These are phyloP conservation scores for Apistogramma diplotaenia DNA, from an alignment of 2,113 vertebrate species.

Conservation along the genomic window DNA sequence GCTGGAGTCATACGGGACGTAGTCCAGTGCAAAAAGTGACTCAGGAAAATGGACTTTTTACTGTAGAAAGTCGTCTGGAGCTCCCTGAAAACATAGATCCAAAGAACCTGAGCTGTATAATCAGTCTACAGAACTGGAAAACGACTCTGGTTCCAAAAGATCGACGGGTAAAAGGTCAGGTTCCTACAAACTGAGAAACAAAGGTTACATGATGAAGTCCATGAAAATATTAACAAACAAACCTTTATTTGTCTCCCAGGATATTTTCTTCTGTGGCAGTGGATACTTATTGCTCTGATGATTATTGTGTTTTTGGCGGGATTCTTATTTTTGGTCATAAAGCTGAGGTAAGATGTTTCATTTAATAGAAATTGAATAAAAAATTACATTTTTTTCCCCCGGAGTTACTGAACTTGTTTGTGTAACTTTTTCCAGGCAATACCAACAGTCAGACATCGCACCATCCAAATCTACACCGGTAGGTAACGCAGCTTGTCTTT, in stretches of 20 bases:
- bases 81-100: neutral
- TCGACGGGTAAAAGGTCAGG: slow-evolving; percentile 1
- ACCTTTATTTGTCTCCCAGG: neutral
- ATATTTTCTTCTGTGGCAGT: neutral
- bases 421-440: slow-evolving; percentile 4
- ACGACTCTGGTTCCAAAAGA: accelerated
- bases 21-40: accelerated
- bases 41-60: neutral
- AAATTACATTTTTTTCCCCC: neutral
- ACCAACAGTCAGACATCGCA: neutral
- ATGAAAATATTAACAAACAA: neutral
- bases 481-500: neutral
- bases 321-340: neutral
- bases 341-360: slow-evolving; percentile 36
- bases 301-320: neutral
- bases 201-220: neutral
- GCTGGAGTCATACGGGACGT: slow-evolving; percentile 48
- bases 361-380: neutral
- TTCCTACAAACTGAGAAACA: neutral
- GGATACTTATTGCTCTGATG: neutral
- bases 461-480: slow-evolving; percentile 49
- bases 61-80: slow-evolving; percentile 48
- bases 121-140: slow-evolving; percentile 25
- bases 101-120: slow-evolving; percentile 53
- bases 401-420: neutral